A percentile compares a stretch with the other conserved stretches of the same genome.
Conservation (phyloP, 2,113 vertebrate genomes). For the Eublepharis macularius region DNA sequence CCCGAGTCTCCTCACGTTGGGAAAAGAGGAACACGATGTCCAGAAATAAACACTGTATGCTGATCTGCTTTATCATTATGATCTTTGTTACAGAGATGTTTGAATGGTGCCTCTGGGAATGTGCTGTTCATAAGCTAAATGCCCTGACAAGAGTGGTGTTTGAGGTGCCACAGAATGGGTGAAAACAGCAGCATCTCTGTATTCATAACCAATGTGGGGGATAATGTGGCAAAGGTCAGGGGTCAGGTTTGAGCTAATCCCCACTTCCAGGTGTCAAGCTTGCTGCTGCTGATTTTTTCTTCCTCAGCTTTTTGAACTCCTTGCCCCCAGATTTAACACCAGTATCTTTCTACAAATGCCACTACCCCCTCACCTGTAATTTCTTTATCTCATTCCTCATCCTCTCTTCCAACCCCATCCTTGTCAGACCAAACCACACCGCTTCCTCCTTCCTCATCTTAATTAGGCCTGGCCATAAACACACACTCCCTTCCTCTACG, state of each 20-base stretch:
- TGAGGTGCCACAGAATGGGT: not conserved
- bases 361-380: not conserved
- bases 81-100: not conserved
- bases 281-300: not conserved
- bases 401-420: not conserved
- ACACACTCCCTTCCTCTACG: not conserved
- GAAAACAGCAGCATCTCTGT: not conserved
- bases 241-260: not conserved
- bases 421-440: not conserved
- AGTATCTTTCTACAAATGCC: not conserved
- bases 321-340: not conserved
- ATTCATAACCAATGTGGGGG: not conserved
- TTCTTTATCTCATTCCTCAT: not conserved
- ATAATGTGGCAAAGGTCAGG: not conserved
- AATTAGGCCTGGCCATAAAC: not conserved
- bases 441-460: not conserved
- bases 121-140: slow-evolving; percentile 41
- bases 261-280: not conserved
- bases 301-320: not conserved
- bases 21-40: slow-evolving; percentile 49
- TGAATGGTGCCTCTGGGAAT: slow-evolving; percentile 17
- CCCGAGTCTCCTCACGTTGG: slow-evolving; percentile 30
- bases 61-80: slow-evolving; percentile 30
- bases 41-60: slow-evolving; percentile 51
- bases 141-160: not conserved